Conservation (phyloP, 2,888 invertebrate genomes). For the Polyommatus icarus region DNA sequence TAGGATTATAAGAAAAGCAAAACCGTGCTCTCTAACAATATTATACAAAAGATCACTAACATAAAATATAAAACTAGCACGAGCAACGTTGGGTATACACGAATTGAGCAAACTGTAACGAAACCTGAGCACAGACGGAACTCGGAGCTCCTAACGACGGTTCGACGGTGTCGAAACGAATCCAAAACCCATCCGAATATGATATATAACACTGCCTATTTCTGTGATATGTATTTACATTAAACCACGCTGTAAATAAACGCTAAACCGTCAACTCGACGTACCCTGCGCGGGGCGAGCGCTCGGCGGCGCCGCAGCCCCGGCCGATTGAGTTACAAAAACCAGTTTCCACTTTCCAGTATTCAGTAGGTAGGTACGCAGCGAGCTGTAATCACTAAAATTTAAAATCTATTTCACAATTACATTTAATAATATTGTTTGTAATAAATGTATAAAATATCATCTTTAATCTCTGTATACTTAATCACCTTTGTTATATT, state of each 20-base stretch:
- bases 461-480: conserved; percentile 81
- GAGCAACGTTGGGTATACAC: conserved; percentile 65
- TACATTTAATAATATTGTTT: conserved; percentile 77
- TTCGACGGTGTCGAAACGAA: conserved; percentile 27
- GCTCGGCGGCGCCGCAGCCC: conserved; percentile 45
- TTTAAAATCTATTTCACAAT: conserved; percentile 76
- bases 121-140: conserved; percentile 71
- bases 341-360: conserved; percentile 50
- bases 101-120: conserved; percentile 79
- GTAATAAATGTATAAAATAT: conserved; percentile 81
- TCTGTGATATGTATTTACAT: conserved; percentile 76
- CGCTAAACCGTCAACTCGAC: conserved; percentile 46
- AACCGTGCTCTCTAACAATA: conserved; percentile 75
- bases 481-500: conserved; percentile 80
- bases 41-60: conserved; percentile 61
- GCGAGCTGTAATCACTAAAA: conserved; percentile 66
- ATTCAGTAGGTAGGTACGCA: conserved; percentile 55
- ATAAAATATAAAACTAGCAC: conserved; percentile 57
- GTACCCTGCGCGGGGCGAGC: conserved; percentile 41
- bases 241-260: conserved; percentile 54
- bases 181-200: conserved; percentile 37
- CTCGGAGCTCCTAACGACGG: conserved; percentile 39
- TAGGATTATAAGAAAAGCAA: conserved; percentile 73
- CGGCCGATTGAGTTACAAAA: conserved; percentile 45
- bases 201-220: conserved; percentile 58